Conservation (phyloP, 1,140 invertebrate species). For the Atopsyche davidsoni region DNA sequence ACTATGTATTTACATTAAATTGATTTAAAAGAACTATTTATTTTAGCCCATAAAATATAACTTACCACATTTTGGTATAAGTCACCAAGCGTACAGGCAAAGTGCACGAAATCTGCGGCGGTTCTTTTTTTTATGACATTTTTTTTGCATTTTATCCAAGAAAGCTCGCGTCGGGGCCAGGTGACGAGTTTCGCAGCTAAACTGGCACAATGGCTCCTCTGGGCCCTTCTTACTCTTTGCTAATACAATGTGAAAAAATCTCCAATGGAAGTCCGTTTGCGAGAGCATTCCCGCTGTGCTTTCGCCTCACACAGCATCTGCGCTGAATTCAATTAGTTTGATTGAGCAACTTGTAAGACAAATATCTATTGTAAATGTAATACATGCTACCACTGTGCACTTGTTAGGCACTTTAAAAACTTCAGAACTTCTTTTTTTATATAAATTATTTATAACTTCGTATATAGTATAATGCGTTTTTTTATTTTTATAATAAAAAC, state of each 20-base stretch:
- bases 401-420: no score
- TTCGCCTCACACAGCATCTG: neutral
- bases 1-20: no score
- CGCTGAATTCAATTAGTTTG: no score
- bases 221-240: conserved; percentile 17
- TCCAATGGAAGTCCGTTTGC: neutral
- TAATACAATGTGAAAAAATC: conserved; percentile 18
- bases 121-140: conserved; percentile 19
- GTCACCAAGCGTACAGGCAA: conserved; percentile 10
- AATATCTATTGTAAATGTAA: no score
- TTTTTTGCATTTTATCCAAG: conserved; percentile 14
- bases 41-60: no score
- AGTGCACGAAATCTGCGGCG: conserved; percentile 22
- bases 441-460: no score
- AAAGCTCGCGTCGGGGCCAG: conserved; percentile 19
- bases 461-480: no score
- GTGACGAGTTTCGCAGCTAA: conserved; percentile 20
- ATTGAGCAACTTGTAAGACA: no score
- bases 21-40: no score
- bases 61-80: neutral
- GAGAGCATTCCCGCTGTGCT: neutral
- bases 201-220: conserved; percentile 20
- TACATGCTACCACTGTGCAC: no score
- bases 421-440: no score
- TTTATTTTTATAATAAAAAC: no score